Evolutionary conservation across 2,888 invertebrate genomes (phyloP).

Genomic region (Drosophila ezoana): DNA sequence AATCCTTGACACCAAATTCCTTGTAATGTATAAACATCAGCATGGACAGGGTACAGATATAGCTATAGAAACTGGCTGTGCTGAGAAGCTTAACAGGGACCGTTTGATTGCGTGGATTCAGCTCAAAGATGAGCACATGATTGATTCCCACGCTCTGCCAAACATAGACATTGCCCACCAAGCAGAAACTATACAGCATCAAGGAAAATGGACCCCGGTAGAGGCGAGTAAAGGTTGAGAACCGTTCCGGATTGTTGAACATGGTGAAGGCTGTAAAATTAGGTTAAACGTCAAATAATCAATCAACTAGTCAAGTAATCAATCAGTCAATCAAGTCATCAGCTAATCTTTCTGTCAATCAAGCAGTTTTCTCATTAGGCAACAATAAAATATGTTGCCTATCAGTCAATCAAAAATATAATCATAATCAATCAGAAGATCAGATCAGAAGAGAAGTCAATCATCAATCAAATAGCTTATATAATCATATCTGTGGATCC

Average conservation of each 20-base stretch:
- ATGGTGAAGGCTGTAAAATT: conserved; percentile 8
- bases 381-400: background rate
- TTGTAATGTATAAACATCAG: conserved; percentile 88
- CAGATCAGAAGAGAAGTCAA: background rate
- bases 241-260: background rate
- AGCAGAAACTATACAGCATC: conserved; percentile 94
- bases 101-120: conserved; percentile 95
- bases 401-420: background rate
- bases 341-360: background rate
- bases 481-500: background rate
- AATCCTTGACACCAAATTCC: conserved; percentile 88
- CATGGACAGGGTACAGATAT: conserved; percentile 94
- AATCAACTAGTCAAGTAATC: background rate
- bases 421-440: background rate
- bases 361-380: background rate
- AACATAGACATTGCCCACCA: conserved; percentile 97
- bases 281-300: background rate
- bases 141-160: conserved; percentile 98
- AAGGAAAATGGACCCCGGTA: conserved; percentile 96
- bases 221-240: conserved; percentile 90
- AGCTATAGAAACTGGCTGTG: conserved; percentile 93
- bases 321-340: too few relatives aligned
- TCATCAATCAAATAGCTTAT: background rate
- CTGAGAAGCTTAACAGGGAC: conserved; percentile 96
- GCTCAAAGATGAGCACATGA: conserved; percentile 97